Evolutionary conservation across 2,888 invertebrate species (phyloP).

Genomic region (Tolmerus cingulatus): DNA sequence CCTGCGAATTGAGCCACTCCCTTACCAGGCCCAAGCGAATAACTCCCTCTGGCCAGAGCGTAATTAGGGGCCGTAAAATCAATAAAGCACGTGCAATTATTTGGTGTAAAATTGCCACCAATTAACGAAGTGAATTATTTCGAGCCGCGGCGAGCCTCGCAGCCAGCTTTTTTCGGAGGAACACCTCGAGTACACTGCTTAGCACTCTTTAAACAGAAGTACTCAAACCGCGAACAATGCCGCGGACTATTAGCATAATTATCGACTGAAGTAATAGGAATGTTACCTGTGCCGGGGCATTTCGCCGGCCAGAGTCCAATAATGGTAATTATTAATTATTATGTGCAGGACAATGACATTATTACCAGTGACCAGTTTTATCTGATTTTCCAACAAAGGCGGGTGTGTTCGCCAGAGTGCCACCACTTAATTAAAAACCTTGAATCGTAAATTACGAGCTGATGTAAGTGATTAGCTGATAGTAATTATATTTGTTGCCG

Average conservation of each 20-base stretch:
- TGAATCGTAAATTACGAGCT: slow-evolving; percentile 23
- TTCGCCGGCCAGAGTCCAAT: slow-evolving; percentile 32
- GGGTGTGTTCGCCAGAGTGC: slow-evolving; percentile 28
- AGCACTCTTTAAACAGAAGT: background rate
- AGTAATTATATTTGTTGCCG: slow-evolving; percentile 9
- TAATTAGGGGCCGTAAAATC: background rate
- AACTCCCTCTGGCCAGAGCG: background rate
- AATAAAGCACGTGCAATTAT: slow-evolving; percentile 21
- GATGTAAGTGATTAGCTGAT: slow-evolving; percentile 20
- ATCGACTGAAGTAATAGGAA: slow-evolving; percentile 26
- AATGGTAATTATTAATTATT: slow-evolving; percentile 43
- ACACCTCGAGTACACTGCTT: background rate
- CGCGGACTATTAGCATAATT: slow-evolving; percentile 32
- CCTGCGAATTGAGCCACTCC: background rate
- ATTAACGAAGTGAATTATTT: slow-evolving; percentile 15
- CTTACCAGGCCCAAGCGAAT: background rate
- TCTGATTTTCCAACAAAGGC: slow-evolving; percentile 37
- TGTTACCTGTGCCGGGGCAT: slow-evolving; percentile 3
- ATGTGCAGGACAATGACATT: slow-evolving; percentile 43
- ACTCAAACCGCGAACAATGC: background rate
- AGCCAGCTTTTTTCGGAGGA: background rate
- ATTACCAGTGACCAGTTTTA: slow-evolving; percentile 20
- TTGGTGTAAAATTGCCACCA: slow-evolving; percentile 32
- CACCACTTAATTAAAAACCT: slow-evolving; percentile 39
- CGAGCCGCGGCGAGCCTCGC: background rate